phyloP scores from a whole-genome alignment of 2,113 vertebrate species.

The Apodemus sylvaticus region DNA sequence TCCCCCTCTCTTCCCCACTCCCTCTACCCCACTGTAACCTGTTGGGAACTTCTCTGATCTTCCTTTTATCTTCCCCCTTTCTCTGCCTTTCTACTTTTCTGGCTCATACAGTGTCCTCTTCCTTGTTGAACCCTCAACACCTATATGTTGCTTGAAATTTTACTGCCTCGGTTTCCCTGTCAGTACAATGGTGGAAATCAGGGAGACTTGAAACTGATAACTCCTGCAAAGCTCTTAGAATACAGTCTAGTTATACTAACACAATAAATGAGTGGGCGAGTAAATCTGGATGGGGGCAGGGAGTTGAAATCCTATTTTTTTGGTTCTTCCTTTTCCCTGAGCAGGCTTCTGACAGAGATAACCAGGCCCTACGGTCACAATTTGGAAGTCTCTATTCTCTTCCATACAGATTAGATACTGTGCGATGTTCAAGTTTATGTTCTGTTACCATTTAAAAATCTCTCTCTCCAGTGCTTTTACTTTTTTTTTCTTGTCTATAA shows the following conservation, averaged over 20 bases:
- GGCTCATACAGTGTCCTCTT: background rate
- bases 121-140: background rate
- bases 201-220: background rate
- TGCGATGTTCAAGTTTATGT: background rate
- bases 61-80: background rate
- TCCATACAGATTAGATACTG: background rate
- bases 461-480: background rate
- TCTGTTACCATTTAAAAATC: background rate
- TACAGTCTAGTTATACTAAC: background rate
- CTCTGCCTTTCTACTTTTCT: background rate
- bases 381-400: background rate
- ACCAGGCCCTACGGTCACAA: background rate
- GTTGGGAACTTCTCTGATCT: background rate
- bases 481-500: background rate
- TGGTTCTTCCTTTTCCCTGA: too few relatives aligned
- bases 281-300: background rate
- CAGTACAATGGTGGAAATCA: slow-evolving; percentile 22
- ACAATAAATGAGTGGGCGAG: background rate
- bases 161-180: slow-evolving; percentile 41
- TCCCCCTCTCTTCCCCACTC: background rate
- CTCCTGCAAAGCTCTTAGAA: background rate
- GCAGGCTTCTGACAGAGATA: background rate
- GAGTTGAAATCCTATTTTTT: background rate
- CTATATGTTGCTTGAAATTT: background rate
- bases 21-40: background rate